Conservation (phyloP, 92 coral and sea anemone species). For the Epizoanthus ramosus region DNA sequence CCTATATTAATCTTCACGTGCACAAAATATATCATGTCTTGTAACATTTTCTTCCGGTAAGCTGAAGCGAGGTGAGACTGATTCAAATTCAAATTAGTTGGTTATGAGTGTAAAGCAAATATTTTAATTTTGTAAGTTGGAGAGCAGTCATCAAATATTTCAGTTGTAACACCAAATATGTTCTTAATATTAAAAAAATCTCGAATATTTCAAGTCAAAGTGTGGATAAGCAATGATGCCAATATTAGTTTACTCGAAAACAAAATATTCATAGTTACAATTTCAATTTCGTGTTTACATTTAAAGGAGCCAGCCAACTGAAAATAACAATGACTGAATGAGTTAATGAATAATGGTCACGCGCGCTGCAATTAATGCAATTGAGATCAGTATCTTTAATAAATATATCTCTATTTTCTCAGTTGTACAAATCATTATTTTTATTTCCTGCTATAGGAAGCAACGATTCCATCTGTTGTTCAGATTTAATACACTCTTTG, state of each 20-base stretch:
- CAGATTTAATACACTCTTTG: too few species aligned
- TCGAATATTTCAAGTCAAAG: background rate
- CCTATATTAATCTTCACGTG: too few species aligned
- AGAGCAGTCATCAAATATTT: background rate
- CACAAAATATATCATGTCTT: background rate
- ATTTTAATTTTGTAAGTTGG: background rate
- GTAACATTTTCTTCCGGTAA: conserved; percentile 1
- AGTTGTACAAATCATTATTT: too few species aligned
- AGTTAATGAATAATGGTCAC: too few species aligned
- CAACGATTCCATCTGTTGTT: background rate
- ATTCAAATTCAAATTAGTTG: too few species aligned
- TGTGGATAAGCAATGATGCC: background rate
- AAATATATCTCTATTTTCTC: too few species aligned
- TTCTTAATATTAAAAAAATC: background rate
- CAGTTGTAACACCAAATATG: conserved; percentile 2
- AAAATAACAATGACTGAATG: conserved; percentile 18
- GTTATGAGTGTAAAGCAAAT: background rate
- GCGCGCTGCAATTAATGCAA: background rate
- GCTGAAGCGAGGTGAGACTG: conserved; percentile 6
- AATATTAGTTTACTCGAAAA: background rate
- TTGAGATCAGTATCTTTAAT: too few species aligned
- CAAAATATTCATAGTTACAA: background rate
- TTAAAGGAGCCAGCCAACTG: background rate
- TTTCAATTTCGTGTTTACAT: conserved; percentile 26
- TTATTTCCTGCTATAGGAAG: background rate